Evolutionary conservation across 1,140 invertebrate species (phyloP).

Genomic region (Ceratitis capitata): DNA sequence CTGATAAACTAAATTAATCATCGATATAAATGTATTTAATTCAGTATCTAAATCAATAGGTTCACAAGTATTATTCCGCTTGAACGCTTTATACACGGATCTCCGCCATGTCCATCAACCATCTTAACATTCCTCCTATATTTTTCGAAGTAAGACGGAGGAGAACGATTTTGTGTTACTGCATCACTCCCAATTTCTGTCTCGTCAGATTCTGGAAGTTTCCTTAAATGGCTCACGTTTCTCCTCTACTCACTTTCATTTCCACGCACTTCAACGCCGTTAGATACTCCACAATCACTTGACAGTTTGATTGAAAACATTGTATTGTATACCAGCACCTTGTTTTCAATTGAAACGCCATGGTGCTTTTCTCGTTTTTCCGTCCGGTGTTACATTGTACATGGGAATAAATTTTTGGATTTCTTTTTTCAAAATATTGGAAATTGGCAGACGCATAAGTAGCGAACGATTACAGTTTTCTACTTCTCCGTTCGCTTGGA

Average conservation of each 20-base stretch:
- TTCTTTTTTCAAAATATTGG: slow-evolving; percentile 40
- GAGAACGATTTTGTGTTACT: no score
- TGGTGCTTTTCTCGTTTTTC: slow-evolving; percentile 46
- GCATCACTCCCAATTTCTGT: neutral
- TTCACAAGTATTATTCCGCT: no score
- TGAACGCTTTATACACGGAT: no score
- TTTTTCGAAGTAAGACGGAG: no score
- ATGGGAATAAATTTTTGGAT: slow-evolving; percentile 44
- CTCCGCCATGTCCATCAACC: no score
- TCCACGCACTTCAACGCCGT: neutral
- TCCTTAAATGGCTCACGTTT: neutral
- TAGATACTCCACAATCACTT: neutral
- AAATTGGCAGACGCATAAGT: slow-evolving; percentile 28
- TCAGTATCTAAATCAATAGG: no score
- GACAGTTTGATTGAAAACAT: neutral
- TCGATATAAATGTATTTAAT: no score
- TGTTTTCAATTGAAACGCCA: slow-evolving; percentile 27
- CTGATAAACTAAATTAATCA: no score
- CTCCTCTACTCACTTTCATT: neutral
- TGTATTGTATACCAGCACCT: slow-evolving; percentile 13
- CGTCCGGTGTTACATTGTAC: slow-evolving; percentile 50
- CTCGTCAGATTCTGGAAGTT: neutral
- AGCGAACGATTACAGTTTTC: slow-evolving; percentile 30
- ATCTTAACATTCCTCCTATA: no score
- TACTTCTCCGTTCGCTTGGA: slow-evolving; percentile 26